Evolutionary conservation across 1,140 invertebrate species (phyloP).

Genomic region (Yoshiicerus persimilis): DNA sequence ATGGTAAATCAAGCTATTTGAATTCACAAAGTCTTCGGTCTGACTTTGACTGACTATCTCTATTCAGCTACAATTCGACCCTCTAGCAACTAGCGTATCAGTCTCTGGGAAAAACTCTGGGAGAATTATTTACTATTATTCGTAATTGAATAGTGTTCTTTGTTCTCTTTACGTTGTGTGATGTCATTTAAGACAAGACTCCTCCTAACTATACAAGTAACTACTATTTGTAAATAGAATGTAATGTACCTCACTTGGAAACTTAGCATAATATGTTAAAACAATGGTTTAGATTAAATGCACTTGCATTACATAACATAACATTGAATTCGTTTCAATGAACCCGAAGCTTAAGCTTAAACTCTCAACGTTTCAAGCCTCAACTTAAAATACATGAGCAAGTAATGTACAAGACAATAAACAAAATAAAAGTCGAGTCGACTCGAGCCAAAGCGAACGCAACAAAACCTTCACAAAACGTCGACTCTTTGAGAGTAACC

Average conservation of each 20-base stretch:
- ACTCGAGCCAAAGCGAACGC: too few species aligned
- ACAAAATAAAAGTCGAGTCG: neutral
- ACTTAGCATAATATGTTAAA: neutral
- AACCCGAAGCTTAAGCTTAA: neutral
- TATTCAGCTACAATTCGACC: neutral
- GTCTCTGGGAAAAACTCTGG: neutral
- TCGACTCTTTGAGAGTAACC: neutral
- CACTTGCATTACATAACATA: neutral
- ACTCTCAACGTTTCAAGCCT: too few species aligned
- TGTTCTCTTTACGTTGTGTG: neutral
- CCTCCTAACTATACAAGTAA: too few species aligned
- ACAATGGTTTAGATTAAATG: neutral
- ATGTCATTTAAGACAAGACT: neutral
- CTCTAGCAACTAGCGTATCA: neutral
- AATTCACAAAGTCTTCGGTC: neutral
- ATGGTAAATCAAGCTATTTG: neutral
- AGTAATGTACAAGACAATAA: neutral
- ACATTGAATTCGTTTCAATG: neutral
- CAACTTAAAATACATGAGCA: neutral
- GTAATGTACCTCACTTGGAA: neutral
- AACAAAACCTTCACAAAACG: neutral
- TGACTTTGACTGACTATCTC: neutral
- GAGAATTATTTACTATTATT: neutral
- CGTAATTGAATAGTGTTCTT: neutral
- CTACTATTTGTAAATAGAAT: too few species aligned